phyloP scores from a whole-genome alignment of 2,797 vertebrate genomes.

The Lerista edwardsae region DNA sequence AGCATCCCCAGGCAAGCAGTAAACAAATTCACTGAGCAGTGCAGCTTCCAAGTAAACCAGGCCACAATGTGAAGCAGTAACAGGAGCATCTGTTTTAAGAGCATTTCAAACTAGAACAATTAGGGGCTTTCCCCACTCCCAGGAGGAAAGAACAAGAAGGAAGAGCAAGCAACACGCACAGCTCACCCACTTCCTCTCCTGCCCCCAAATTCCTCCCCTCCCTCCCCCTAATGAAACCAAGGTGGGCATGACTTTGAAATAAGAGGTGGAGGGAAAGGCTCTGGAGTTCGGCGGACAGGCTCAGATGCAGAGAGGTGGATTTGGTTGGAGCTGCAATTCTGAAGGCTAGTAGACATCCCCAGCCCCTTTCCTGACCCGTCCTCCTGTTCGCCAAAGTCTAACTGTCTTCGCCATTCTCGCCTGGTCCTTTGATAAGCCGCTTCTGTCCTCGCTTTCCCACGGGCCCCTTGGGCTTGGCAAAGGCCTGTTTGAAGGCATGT shows the following conservation, averaged over 20 bases:
- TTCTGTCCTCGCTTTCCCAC: slow-evolving; percentile 96
- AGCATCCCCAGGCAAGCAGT: slow-evolving; percentile 1
- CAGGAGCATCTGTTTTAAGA: background rate
- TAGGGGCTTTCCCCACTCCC: background rate
- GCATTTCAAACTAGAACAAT: slow-evolving; percentile 22
- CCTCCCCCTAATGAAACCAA: slow-evolving; percentile 40
- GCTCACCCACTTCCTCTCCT: slow-evolving; percentile 2
- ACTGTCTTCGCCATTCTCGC: slow-evolving; percentile 92
- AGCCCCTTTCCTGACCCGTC: slow-evolving; percentile 27
- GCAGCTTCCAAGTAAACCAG: slow-evolving; percentile 27
- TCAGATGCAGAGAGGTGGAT: slow-evolving; percentile 29
- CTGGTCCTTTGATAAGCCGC: slow-evolving; percentile 90
- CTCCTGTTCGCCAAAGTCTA: slow-evolving; percentile 70
- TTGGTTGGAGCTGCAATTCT: slow-evolving; percentile 37
- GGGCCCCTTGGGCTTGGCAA: slow-evolving; percentile 94
- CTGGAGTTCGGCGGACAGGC: slow-evolving; percentile 55
- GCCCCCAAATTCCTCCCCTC: slow-evolving; percentile 13
- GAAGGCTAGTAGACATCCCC: slow-evolving; percentile 46
- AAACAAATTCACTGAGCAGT: slow-evolving; percentile 28
- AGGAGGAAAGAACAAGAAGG: slow-evolving; percentile 17
- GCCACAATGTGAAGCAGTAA: slow-evolving; percentile 21
- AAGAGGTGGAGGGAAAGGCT: slow-evolving; percentile 50
- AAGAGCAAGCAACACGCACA: slow-evolving; percentile 39
- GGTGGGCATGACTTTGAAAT: slow-evolving; percentile 58
- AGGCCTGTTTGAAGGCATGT: slow-evolving; percentile 94